Base-by-base conservation (phyloP, 2,113 vertebrate species). In the Rana temporaria region DNA sequence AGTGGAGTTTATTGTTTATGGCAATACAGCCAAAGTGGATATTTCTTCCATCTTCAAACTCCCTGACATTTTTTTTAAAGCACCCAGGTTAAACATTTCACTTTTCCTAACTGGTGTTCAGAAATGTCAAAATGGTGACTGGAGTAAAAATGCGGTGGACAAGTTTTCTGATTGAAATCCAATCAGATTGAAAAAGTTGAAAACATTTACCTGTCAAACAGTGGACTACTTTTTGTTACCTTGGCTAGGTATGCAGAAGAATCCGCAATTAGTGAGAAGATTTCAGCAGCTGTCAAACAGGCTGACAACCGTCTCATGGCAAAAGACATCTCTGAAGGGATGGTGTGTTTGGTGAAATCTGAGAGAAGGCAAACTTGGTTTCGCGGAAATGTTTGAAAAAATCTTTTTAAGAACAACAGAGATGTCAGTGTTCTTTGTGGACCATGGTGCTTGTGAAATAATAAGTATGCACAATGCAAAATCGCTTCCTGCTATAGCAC, bases 1-100 rank as follows among this genome's bases (percentile, higher is more conserved):
- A 77, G 91, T 97, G n/a, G 93, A 96, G 84, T 97, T 96, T 86
- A 89, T 97, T 85, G 96, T 97, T 87, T 97, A 96, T 85, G 96
- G 96, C 79, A 97, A 96, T 79, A 55, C 84, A 3, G 88, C 89
- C 63, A 68, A 88, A 30, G 84, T 95, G 26, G 86, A 73, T 70
- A 86, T 62, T 17, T 92, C 91, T 57, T 93, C 94, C 82, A 89
- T 94, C 30, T 90, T 79, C 73, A 84, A 74, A 74, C 84, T 97
- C 72, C 85, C 89, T 15, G 81, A 84, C 7, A 85, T 87, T 32
- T 94, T 92, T 84, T 87, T 95, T 85, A 84, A 82, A 77, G 77
- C 93, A 34, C 92, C 93, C 0, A 92, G 90, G 78, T 89, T 97
- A 48, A 92, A 94, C 84, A 88, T 94, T 76, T 84, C 85, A 19